Evolutionary conservation across 2,113 vertebrate species (phyloP).

Genomic region (Sialia sialis): DNA sequence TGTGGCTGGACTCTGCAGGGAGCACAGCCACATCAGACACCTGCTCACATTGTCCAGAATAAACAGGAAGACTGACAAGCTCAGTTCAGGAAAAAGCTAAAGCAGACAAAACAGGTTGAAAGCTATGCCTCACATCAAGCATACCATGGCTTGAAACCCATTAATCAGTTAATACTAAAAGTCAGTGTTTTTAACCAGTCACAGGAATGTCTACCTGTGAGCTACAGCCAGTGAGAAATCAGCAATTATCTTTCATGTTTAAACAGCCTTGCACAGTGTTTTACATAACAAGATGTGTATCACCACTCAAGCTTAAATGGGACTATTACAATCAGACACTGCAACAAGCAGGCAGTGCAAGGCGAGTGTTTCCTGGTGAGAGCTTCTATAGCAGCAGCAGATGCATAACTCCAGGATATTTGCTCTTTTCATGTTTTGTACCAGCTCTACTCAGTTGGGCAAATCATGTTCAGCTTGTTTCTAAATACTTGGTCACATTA

Average conservation of each 20-base stretch:
- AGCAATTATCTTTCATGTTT: constrained; percentile 14
- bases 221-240: background rate
- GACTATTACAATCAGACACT: background rate
- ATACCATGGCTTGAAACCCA: background rate
- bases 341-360: background rate
- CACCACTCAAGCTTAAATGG: background rate
- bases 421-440: background rate
- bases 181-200: constrained; percentile 4
- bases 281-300: background rate
- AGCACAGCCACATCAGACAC: background rate
- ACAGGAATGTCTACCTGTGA: background rate
- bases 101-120: background rate
- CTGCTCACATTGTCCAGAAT: background rate
- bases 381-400: background rate
- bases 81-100: background rate
- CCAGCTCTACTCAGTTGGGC: background rate
- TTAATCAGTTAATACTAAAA: background rate
- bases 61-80: background rate
- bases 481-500: background rate
- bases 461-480: background rate
- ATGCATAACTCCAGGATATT: background rate
- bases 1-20: background rate
- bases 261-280: constrained; percentile 5
- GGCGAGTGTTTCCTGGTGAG: background rate
- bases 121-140: background rate